Evolutionary conservation across 2,113 vertebrate species (phyloP), one percentile per base, ranked within the genome.

Genomic region (Lagopus muta): DNA sequence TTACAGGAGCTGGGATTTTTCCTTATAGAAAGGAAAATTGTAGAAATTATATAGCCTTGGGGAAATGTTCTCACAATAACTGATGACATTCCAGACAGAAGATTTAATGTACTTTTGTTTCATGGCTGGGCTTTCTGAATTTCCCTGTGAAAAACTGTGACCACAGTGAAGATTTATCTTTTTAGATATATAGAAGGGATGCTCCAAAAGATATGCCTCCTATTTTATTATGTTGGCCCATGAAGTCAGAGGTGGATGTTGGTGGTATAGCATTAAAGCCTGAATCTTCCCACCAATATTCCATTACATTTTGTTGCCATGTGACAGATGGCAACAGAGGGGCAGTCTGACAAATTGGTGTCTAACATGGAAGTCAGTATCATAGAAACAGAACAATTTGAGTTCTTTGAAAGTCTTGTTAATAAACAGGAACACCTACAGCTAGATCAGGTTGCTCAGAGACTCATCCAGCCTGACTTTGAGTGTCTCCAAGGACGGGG

Each of bases 41-140:
- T 83, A 89, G 48, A 89, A 95, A 67, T 25, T 14, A 30, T 70
- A 67, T 10, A 88, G 62, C 50, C 36, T 27, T 1, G 0, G 24
- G 52, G 42, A 83, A 93, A 88, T 64, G 40, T 77, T 89, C 75
- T 87, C 75, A 71, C 64, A 87, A 61, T 61, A 85, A 83, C 52
- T 69, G 60, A 61, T 62, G 79, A 89, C 69, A 92, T 64, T 7
- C 5, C 36, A 36, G 32, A 47, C 8, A 74, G 40, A 75, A 78
- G 65, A 92, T 90, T 87, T 65, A 74, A 80, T 64, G 38, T 3
- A 1, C 11, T 89, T 94, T 93, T 80, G 13, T 82, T 62, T 60
- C 20, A 48, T 65, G 22, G 9, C 1, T 80, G 76, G 50, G 8
- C 22, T 83, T 72, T 91, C 50, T 64, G 78, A 87, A 86, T 61